Evolutionary conservation across 2,113 vertebrate genomes (phyloP).

Genomic region (Crotophaga sulcirostris): DNA sequence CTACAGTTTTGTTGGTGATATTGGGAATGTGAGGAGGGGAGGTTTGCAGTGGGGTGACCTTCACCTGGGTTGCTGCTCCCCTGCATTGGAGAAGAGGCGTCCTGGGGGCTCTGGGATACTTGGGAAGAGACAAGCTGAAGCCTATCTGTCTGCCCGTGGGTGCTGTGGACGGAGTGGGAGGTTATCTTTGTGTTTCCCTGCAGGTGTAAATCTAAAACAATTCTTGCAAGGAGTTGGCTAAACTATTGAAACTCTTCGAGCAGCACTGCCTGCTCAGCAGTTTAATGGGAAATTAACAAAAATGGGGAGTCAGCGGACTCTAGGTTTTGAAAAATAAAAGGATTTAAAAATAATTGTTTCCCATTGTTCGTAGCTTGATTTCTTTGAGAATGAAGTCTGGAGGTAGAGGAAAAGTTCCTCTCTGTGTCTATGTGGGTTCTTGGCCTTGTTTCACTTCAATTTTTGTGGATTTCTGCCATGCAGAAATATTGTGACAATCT

Average conservation of each 20-base stretch:
- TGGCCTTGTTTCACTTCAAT: not conserved
- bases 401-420: not conserved
- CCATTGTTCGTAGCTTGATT: not conserved
- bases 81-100: not conserved
- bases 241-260: not conserved
- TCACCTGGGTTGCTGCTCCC: not conserved
- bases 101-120: not conserved
- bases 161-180: not conserved
- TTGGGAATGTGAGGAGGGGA: not conserved
- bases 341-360: not conserved
- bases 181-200: not conserved
- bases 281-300: not conserved
- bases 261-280: rapidly evolving
- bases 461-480: not conserved
- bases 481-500: not conserved
- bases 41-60: rapidly evolving
- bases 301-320: not conserved
- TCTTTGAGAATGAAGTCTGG: not conserved
- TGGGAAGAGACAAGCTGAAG: not conserved
- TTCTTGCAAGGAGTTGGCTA: not conserved
- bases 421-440: not conserved
- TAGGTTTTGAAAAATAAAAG: not conserved
- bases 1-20: rapidly evolving
- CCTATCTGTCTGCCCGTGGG: rapidly evolving
- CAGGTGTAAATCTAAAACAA: rapidly evolving